phyloP scores from a whole-genome alignment of 2,888 invertebrate genomes.

The Euproctis similis region DNA sequence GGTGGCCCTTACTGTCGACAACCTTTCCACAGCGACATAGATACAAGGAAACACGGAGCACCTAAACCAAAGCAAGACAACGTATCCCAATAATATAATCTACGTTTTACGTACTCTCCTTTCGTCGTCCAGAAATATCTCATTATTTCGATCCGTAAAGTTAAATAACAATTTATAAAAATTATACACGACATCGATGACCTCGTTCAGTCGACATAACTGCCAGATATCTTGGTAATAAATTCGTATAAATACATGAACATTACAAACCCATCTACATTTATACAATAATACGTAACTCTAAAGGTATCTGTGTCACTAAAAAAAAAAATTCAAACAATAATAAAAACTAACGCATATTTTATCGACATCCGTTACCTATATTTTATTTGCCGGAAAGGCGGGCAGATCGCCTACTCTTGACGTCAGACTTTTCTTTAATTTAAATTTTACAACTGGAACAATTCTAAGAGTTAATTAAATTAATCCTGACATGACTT shows the following conservation, averaged over 20 bases:
- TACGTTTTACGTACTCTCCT: background rate
- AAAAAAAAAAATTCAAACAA: slow-evolving; percentile 13
- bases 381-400: too few relatives aligned
- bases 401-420: too few relatives aligned
- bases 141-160: slow-evolving; percentile 24
- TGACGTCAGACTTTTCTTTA: too few relatives aligned
- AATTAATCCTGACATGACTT: too few relatives aligned
- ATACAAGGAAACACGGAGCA: too few relatives aligned
- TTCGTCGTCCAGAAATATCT: slow-evolving; percentile 19
- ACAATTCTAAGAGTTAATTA: too few relatives aligned
- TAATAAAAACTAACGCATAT: slow-evolving; percentile 5
- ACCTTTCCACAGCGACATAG: too few relatives aligned
- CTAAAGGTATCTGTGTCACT: slow-evolving; percentile 50
- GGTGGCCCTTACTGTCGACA: too few relatives aligned
- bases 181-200: slow-evolving; percentile 43
- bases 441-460: too few relatives aligned
- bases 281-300: slow-evolving; percentile 35
- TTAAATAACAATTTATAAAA: slow-evolving; percentile 40
- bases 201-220: slow-evolving; percentile 52
- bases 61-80: too few relatives aligned
- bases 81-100: background rate
- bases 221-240: slow-evolving; percentile 50
- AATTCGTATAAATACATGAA: slow-evolving; percentile 42
- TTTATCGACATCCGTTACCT: slow-evolving; percentile 4
- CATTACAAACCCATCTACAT: slow-evolving; percentile 29